Base-by-base conservation (phyloP, 2,113 vertebrate genomes). In the Caranx melampygus region DNA sequence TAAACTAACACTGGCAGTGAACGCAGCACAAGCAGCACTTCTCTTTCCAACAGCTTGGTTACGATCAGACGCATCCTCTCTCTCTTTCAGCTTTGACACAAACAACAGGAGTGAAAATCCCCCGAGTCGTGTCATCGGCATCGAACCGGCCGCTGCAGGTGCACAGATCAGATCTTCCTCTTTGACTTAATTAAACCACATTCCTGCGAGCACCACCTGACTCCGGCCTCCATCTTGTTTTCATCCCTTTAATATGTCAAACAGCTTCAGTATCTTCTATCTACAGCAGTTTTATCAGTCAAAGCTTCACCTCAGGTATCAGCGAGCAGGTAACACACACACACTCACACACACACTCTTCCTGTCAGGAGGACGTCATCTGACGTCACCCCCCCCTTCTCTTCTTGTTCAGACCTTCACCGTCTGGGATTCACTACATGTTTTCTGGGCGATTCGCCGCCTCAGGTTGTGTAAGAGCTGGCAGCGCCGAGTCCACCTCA, bases 401-500 rank as follows among this genome's bases (percentile, higher is more conserved):
- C 42, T 71, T 64, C 5, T 15, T 40, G 45, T 65, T 52, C 18
- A 1, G 3, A 3, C 16, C 40, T 61, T 35, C 20, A 20, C 14
- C 60, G 31, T 55, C 37, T 6, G 72, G 61, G 72, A 55, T 13
- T 2, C 33, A 5, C 18, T 2, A 12, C 40, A 37, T 68, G 65
- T 54, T 72, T 59, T 80, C 47, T 33, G 45, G 33, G 13, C 15
- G 21, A 26, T 14, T 79, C 16, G 6, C 42, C 57, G 76, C 35
- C 47, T 1, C 75, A 63, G 60, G 80, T 75, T 69, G 79, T 73
- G 79, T 77, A 88, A 88, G 49, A 65, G 37, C 72, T 79, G 82
- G 78, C 79, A 71, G 62, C 4, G 40, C 20, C 16, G 79, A 13
- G 14, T 45, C 34, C 35, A 57, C 63, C 68, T 60, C 51, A 6